Evolutionary conservation across 2,797 vertebrate species (phyloP), one percentile per base, ranked within the genome.

Genomic region (Nyctalus aviator): DNA sequence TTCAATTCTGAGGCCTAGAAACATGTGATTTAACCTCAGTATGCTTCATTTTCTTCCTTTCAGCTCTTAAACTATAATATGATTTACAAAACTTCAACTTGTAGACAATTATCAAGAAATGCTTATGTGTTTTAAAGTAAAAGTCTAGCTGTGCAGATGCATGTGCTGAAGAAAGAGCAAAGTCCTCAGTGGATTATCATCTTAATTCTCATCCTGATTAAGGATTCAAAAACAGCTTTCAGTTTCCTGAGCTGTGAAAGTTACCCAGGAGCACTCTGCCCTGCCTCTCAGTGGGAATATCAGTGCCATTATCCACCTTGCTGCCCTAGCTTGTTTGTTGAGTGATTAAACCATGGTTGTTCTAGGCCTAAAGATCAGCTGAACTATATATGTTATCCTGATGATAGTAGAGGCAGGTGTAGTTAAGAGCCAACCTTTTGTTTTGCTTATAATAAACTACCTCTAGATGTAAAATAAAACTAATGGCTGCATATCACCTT

Each of bases 361-460:
- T 85, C 91, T 50, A 84, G 48, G 35, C 71, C 83, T 84, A 88
- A 64, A 95, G 84, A 84, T 84, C 6, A 69, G 53, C 17, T 21
- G 62, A 92, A 82, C 23, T 75, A 44, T 92, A 95, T 82, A 90
- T 90, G 85, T 81, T 90, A 86, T 86, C 94, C 90, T 27, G 23
- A n/a, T 84, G 84, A 94, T 78, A 94, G 37, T 21, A 73, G 30
- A 64, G 35, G 55, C 89, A 94, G 86, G 59, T 94, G 46, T 53
- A 90, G 59, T 82, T 82, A 84, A 95, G 68, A 96, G 79, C n/a
- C 59, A 78, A 62, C 46, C 83, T 93, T 97, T 91, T 92, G 71
- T 92, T 96, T 95, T 81, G 71, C 72, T 88, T 93, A 79, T 69
- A 95, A 93, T 78, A 93, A 97, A 91, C 57, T 79, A 53, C 50